Evolutionary conservation across 1,140 invertebrate genomes (phyloP), one percentile per base, ranked within the genome.

Genomic region (Formica exsecta): DNA sequence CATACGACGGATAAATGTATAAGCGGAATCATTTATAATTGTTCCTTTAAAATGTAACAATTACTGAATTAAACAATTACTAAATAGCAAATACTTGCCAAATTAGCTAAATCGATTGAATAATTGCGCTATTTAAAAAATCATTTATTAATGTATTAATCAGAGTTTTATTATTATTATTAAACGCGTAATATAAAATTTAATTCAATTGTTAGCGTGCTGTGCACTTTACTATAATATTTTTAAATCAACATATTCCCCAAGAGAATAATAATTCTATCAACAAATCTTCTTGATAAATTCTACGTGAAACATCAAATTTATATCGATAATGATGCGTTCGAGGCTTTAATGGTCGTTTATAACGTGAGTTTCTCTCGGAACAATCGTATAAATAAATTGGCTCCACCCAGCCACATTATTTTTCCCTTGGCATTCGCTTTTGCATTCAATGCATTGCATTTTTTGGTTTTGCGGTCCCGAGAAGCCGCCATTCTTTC

Each of bases 401-500:
- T 36, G 25, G 13, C n/a, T 44, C 13, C 19, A 32, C 51, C 7
- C 32, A 11, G n/a, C 13, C 54, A 22, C 65, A 29, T 80, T 29
- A 68, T 11, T 68, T 22, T 22, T 29, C 57, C 32, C 68, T 3
- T 19, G 22, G 2, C 19, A 13, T 74, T 83, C 29, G 13, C 54
- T 83, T 61, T 62, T 48, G n/a, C 66, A 73, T 71, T 81, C 77
- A 71, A 32, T n/a, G 68, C 54, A n/a, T 36, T 48, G 54, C 54
- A 74, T 62, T 83, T 74, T 83, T 83, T 68, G 79, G 2, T n/a
- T 61, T 44, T 61, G 36, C 8, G 11, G 22, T 32, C 19, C 25
- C 25, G 13, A 13, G 3, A 32, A 32, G 25, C 38, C 22, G 51
- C 25, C 51, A 59, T 81, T 81, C 66, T 73, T 74, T 61, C 38